A percentile compares a stretch with the other conserved stretches of the same genome.
phyloP scores from a whole-genome alignment of 1,140 invertebrate species.

The Drosophila lacertosa region DNA sequence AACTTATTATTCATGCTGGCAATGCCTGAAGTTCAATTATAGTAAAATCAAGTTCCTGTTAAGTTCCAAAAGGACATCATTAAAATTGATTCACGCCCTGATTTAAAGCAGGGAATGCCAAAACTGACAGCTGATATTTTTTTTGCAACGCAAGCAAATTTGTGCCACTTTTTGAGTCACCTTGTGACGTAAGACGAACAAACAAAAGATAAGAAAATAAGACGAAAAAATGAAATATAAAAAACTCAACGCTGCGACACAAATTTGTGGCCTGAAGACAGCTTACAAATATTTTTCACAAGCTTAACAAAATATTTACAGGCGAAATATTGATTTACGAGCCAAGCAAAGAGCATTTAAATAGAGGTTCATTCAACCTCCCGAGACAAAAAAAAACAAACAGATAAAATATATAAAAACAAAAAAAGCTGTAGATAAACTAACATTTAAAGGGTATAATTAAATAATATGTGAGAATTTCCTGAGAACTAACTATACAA shows the following conservation, averaged over 20 bases:
- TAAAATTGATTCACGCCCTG: too few relatives aligned
- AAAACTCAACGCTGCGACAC: not conserved
- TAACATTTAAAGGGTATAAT: conserved; percentile 1
- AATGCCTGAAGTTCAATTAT: not conserved
- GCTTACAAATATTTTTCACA: conserved; percentile 46
- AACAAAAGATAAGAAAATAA: conserved; percentile 14
- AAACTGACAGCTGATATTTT: not conserved
- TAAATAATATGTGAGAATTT: conserved; percentile 15
- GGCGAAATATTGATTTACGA: conserved; percentile 64
- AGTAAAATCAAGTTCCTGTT: not conserved
- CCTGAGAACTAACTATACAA: not conserved
- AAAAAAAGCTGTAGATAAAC: conserved; percentile 14
- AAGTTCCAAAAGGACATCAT: too few relatives aligned
- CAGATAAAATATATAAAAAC: not conserved
- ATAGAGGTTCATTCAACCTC: conserved; percentile 57
- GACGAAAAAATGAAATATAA: not conserved
- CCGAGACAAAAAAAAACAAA: not conserved
- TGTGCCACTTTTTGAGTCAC: conserved; percentile 9
- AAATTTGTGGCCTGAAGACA: conserved; percentile 20
- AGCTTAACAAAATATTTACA: conserved; percentile 51
- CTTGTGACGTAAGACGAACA: conserved; percentile 8
- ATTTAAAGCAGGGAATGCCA: conserved; percentile 1
- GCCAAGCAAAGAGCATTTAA: conserved; percentile 17
- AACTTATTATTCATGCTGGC: not conserved
- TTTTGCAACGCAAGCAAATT: not conserved